These are phyloP conservation scores for Agonopterix heracliana DNA, from an alignment of 2,888 invertebrate genomes.

Conservation along the genomic window DNA sequence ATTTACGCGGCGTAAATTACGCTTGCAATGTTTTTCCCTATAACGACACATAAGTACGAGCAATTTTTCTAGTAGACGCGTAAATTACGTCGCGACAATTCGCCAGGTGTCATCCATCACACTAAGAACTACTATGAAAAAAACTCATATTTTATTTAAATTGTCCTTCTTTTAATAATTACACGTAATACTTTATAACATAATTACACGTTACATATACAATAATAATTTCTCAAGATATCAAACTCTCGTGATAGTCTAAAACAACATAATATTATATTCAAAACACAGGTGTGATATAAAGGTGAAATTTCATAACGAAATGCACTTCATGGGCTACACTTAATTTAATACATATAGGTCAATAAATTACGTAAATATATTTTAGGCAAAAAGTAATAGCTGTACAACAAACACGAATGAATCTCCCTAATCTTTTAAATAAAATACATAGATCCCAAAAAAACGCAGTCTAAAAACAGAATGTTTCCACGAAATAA, in stretches of 20 bases:
- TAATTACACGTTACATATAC: slow-evolving; percentile 74
- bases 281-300: slow-evolving; percentile 60
- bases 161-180: slow-evolving; percentile 74
- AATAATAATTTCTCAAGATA: slow-evolving; percentile 73
- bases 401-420: slow-evolving; percentile 60
- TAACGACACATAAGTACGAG: no score
- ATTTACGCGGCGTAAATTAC: no score
- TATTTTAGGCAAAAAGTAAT: slow-evolving; percentile 64
- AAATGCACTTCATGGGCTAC: slow-evolving; percentile 65
- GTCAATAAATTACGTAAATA: slow-evolving; percentile 74
- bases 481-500: background rate
- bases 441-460: slow-evolving; percentile 22
- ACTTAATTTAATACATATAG: slow-evolving; percentile 55
- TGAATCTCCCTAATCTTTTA: slow-evolving; percentile 26
- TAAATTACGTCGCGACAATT: no score
- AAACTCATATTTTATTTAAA: slow-evolving; percentile 49
- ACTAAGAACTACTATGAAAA: slow-evolving; percentile 13
- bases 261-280: slow-evolving; percentile 61
- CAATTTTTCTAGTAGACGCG: no score
- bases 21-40: no score
- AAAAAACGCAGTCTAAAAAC: slow-evolving; percentile 3
- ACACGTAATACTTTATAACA: slow-evolving; percentile 75
- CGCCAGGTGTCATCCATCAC: no score
- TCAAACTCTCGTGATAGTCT: slow-evolving; percentile 64
- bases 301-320: slow-evolving; percentile 59